Evolutionary conservation across 2,797 vertebrate species (phyloP), one percentile per base, ranked within the genome.

Genomic region (Phataginus tetradactyla): DNA sequence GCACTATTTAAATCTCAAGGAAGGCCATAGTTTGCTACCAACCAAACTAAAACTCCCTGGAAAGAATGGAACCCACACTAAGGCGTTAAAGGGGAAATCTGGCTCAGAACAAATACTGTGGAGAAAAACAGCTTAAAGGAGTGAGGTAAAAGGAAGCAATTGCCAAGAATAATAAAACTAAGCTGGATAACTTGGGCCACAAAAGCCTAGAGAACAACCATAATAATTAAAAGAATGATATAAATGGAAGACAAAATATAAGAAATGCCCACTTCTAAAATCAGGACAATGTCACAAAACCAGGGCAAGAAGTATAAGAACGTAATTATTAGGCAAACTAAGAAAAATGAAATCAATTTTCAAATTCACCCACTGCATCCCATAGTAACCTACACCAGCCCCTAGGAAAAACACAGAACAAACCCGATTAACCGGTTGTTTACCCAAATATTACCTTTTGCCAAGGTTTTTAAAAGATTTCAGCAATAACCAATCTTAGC

Each of bases 391-490:
- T 17, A 42, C 64, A 15, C 51, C 29, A 32, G 23, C 0, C 15
- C 45, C 12, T 4, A 6, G 12, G 51, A 57, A 51, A 66, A 87
- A 14, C 0, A 61, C 32, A 95, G 45, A 34, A 29, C 64, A 94
- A 64, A 61, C 6, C 81, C 86, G 34, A 51, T 55, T 91, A 91
- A 84, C 57, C 17, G 4, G n/a, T 17, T 92, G 57, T 81, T 95
- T 80, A 86, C 17, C 59, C 66, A 27, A 42, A 14, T 37, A 37
- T 91, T 57, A 71, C 63, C 90, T 74, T 61, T 53, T 45, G 89
- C 18, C 55, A 96, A 61, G 21, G 10, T 25, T 97, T 95, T 84
- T 81, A 87, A 75, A 57, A 75, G 84, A 85, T 25, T 11, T 91
- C 53, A 83, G 39, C 2, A 29, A 21, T 68, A 87, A 92, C 75